Conservation (phyloP, 2,113 vertebrate species). For the Mus pahari region DNA sequence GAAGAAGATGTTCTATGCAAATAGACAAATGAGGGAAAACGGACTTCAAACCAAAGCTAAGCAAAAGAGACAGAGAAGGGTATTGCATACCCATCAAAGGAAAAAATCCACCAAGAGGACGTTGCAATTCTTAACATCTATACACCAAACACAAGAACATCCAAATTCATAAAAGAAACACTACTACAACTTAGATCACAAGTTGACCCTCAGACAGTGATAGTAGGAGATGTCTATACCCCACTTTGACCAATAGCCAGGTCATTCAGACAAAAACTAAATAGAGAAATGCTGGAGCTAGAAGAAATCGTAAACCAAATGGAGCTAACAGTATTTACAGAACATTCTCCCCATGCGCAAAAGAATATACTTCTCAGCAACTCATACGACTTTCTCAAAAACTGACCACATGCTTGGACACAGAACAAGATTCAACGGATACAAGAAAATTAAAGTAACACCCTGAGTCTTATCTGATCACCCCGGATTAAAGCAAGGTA, state of each 20-base stretch:
- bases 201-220: background rate
- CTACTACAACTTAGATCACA: background rate
- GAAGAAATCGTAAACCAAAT: background rate
- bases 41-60: background rate
- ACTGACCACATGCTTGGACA: background rate
- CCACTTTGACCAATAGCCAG: background rate
- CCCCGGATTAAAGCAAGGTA: background rate
- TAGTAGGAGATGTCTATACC: background rate
- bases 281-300: background rate
- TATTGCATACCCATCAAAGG: background rate
- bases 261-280: background rate
- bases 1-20: background rate
- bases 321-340: background rate
- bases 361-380: too few relatives aligned
- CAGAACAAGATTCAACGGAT: background rate
- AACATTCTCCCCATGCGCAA: background rate
- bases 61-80: background rate
- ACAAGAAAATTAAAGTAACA: background rate
- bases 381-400: too few relatives aligned
- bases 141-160: background rate
- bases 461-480: background rate
- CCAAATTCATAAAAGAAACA: background rate
- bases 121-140: background rate
- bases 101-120: background rate
- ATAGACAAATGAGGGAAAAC: background rate